Base-by-base conservation (phyloP, 2,888 invertebrate species). In the Taenaris catops region DNA sequence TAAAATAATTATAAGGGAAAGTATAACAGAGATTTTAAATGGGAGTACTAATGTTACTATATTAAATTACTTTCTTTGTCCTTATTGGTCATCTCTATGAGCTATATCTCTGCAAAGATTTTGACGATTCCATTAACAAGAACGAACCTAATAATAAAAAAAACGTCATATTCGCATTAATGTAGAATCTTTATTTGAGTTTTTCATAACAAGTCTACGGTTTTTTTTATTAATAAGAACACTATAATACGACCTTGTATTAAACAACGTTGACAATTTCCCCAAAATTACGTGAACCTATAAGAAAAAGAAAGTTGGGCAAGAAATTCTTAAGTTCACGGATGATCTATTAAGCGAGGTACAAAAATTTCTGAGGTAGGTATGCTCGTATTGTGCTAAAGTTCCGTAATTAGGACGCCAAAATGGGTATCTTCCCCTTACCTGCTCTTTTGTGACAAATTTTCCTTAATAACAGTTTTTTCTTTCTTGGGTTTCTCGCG, bases 361-460 rank as follows among this genome's bases (percentile, higher is more conserved):
- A 44, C 34, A 43, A 46, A 46, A 46, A 42, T 42, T 39, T 42
- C 26, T 31, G 34, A 41, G 40, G 40, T 43, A 37, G 43, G 35
- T 46, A 43, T 38, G 43, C 38, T 43, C 40, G 33, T 44, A 48
- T 41, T 47, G 44, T 44, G 38, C 41, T 26, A 41, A 49, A 49
- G 42, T 49, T 46, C 38, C 26, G 44, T 48, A 49, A 49, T 49
- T 48, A 44, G 44, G 48, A 34, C 46, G 41, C 39, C 42, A 33
- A 45, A 47, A 49, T 46, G 37, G 37, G 35, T 46, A 38, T 45
- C 42, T 40, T 44, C 33, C 43, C 40, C 43, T 41, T 42, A 45
- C 44, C 37, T 41, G 39, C 33, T 41, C 43, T 47, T 45, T 47
- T 38, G 43, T 41, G 40, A 42, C 45, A 49, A 40, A 38, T 46